Evolutionary conservation across 1,140 invertebrate species (phyloP), one percentile per base, ranked within the genome.

Genomic region (Apis dorsata): DNA sequence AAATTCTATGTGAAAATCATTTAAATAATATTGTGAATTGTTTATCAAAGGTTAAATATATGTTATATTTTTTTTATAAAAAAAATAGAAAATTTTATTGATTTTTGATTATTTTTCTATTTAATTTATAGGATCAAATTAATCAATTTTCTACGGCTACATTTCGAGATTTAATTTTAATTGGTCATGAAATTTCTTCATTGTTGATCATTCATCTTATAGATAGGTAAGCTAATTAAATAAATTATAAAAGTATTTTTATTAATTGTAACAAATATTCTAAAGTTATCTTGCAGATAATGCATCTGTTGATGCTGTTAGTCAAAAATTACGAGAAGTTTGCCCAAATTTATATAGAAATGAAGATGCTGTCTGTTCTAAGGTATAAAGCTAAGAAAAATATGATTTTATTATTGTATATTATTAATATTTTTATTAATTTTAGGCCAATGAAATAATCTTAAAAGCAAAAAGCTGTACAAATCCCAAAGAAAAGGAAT

Each of bases 281-380:
- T 83, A 9, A 21, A 95, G 97, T 79, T 99, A 99, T 93, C 95
- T 99, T 1, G 97, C 97, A 77, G 99, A 99, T 92, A 98, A 99
- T 93, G 98, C 99, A 1, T 98, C 97, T 7, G 98, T 99, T 1
- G 98, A 99, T 93, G 96, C 97, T 0, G 98, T 99, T 59, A 99
- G 98, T 83, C 94, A 95, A 24, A 97, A 97, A 92, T 94, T 99
- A n/a, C 94, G 98, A 72, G 96, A 99, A 91, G 95, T 98, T 0
- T 99, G 99, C 92, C 99, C 99, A 0, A 97, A 97, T 89, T 95
- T 99, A 1, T 99, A 99, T 91, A 97, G 97, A 88, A 96, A 96
- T 89, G 99, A 99, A 95, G 99, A 99, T 95, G 99, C 98, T 24
- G 97, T 98, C 57, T 98, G 97, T 93, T 96, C 98, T 28, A 98